Evolutionary conservation across 2,113 vertebrate species (phyloP).

Genomic region (Pelvicachromis taeniatus): DNA sequence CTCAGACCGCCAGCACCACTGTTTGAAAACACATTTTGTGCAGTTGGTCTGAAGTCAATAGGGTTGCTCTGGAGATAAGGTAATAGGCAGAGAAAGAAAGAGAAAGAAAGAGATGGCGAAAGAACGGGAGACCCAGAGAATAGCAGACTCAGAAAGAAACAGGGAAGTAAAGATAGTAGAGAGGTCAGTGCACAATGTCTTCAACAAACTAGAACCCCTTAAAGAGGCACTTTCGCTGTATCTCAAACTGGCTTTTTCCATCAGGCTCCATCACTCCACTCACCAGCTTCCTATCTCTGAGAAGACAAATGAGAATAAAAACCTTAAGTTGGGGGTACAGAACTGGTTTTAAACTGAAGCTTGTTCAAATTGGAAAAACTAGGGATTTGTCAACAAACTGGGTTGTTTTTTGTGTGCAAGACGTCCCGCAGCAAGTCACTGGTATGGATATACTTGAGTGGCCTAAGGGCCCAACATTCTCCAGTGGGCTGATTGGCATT

Average conservation of each 20-base stretch:
- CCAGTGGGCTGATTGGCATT: neutral
- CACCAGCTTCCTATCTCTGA: neutral
- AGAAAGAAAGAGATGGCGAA: neutral
- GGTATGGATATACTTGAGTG: neutral
- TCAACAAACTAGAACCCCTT: slow-evolving; percentile 1
- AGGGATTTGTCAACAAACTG: neutral
- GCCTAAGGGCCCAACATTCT: neutral
- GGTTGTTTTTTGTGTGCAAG: neutral
- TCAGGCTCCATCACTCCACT: neutral
- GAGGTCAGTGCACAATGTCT: neutral
- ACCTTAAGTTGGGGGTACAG: neutral
- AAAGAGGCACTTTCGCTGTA: neutral
- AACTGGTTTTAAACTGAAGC: neutral
- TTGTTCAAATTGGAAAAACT: neutral
- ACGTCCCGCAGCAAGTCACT: neutral
- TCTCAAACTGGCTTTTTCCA: neutral
- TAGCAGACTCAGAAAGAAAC: neutral
- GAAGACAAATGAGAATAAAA: slow-evolving; percentile 3
- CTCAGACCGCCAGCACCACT: slow-evolving; percentile 4
- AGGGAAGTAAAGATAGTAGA: neutral
- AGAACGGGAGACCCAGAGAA: neutral
- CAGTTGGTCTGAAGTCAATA: slow-evolving; percentile 44
- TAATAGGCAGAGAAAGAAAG: neutral
- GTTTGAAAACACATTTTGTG: slow-evolving; percentile 51
- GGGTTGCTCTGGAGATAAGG: slow-evolving; percentile 38